Evolutionary conservation across 2,797 vertebrate genomes (phyloP), one percentile per base, ranked within the genome.

Genomic region (Malurus leucopterus): DNA sequence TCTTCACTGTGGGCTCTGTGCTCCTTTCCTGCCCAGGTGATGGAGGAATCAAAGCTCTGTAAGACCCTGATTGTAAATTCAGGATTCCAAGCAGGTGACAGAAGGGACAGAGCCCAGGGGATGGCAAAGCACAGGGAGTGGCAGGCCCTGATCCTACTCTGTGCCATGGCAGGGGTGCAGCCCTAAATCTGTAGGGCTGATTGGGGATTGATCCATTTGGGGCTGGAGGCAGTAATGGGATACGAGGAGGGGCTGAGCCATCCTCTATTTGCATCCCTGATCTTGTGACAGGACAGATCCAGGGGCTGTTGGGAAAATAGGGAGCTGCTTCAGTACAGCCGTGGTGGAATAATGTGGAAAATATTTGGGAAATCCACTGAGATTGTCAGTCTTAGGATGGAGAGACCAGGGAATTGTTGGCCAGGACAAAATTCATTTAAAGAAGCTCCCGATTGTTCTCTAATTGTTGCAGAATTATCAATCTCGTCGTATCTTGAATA

Each of bases 161-260:
- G 75, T 11, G 22, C 51, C 12, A 5, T 2, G 32, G 36, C 23
- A 19, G 50, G 55, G 72, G 1, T 47, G 46, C 36, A 55, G 86
- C 40, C 23, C 63, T 20, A 0, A 7, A 2, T 26, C 21, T 23
- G 10, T 53, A 36, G 36, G 36, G 36, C 36, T 36, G 36, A 36
- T 36, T 11, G 36, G 36, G 36, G 36, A 36, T 36, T 36, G 36
- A 36, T 36, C 36, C 36, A 36, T 36, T 36, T 36, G 36, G 36
- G 36, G 64, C 68, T 64, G 34, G 34, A 18, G 53, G 22, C 59
- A 32, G 64, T 14, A 23, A 59, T 4, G 57, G 30, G 76, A 77
- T 65, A 13, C 0, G 0, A 54, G 57, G 29, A 0, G 2, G 53
- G 44, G 53, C 8, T 84, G 86, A 34, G 62, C 71, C 62, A 53